These are phyloP conservation scores for Perca schrenkii DNA, from an alignment of 2,113 vertebrate species.

Conservation along the genomic window DNA sequence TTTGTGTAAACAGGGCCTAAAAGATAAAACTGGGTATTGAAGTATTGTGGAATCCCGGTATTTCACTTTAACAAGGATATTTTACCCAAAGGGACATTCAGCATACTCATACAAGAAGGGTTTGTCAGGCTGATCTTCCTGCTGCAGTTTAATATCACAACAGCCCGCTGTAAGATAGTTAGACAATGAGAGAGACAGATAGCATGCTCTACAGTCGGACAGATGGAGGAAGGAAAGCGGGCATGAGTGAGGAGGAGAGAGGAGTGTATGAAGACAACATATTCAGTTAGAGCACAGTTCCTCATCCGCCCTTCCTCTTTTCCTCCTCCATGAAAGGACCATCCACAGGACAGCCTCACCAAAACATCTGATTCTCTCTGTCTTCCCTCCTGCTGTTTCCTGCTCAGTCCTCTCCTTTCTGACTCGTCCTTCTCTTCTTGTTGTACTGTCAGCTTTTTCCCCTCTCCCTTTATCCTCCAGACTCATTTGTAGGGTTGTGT, in stretches of 20 bases:
- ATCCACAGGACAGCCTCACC: not conserved
- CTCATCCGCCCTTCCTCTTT: not conserved
- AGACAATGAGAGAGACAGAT: not conserved
- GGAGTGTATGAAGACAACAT: not conserved
- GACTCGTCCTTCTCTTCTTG: not conserved
- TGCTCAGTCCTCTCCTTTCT: not conserved
- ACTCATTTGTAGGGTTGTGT: not conserved
- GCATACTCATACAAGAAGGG: not conserved
- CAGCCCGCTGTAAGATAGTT: not conserved
- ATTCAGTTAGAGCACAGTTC: not conserved
- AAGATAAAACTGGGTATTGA: not conserved
- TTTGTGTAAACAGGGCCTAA: no score
- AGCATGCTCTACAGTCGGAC: not conserved
- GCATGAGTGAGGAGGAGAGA: not conserved
- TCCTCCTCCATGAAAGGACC: constrained; percentile 10
- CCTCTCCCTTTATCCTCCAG: not conserved
- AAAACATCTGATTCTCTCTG: constrained; percentile 3
- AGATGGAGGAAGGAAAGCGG: not conserved
- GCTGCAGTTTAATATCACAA: not conserved
- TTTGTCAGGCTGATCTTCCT: not conserved
- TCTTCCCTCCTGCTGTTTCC: constrained; percentile 17
- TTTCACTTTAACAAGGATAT: not conserved
- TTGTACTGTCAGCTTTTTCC: not conserved
- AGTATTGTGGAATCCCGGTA: not conserved
- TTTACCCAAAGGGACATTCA: not conserved